Conservation (phyloP, 2,113 vertebrate genomes). For the Erinaceus europaeus region DNA sequence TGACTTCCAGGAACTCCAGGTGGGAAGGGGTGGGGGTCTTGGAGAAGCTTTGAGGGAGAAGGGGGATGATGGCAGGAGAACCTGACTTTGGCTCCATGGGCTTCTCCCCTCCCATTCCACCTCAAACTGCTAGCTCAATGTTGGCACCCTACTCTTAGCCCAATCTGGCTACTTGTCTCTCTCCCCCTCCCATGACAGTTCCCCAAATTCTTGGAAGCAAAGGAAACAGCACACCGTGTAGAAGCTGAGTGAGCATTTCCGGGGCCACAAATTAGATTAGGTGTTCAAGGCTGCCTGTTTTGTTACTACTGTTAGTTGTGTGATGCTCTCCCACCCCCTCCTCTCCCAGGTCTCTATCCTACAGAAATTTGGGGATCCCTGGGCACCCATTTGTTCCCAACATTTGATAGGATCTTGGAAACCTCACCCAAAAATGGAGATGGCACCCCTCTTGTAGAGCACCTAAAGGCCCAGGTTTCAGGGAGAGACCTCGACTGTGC, state of each 20-base stretch:
- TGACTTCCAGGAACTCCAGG: conserved; percentile 65
- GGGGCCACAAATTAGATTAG: conserved; percentile 71
- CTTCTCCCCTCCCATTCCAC: neutral
- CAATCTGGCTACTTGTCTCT: neutral
- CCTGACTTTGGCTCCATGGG: neutral
- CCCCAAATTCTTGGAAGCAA: conserved; percentile 69
- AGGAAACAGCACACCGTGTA: conserved; percentile 37
- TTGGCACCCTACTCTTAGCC: neutral
- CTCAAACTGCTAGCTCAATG: neutral
- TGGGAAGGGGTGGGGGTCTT: neutral
- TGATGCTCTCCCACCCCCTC: neutral
- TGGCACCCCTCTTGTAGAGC: neutral
- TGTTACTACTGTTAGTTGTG: conserved; percentile 68
- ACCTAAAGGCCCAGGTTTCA: neutral
- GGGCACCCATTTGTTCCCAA: conserved; percentile 31
- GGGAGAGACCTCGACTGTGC: neutral
- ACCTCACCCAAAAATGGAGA: conserved; percentile 26
- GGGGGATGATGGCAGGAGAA: neutral
- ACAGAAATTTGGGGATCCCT: conserved; percentile 44
- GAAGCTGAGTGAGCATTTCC: conserved; percentile 33
- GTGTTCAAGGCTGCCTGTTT: conserved; percentile 36
- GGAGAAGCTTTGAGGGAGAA: neutral
- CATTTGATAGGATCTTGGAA: conserved; percentile 31
- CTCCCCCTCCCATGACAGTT: conserved; percentile 22
- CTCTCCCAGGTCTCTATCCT: neutral